Conservation (phyloP, 2,797 vertebrate species). For the Geotrypetes seraphini region DNA sequence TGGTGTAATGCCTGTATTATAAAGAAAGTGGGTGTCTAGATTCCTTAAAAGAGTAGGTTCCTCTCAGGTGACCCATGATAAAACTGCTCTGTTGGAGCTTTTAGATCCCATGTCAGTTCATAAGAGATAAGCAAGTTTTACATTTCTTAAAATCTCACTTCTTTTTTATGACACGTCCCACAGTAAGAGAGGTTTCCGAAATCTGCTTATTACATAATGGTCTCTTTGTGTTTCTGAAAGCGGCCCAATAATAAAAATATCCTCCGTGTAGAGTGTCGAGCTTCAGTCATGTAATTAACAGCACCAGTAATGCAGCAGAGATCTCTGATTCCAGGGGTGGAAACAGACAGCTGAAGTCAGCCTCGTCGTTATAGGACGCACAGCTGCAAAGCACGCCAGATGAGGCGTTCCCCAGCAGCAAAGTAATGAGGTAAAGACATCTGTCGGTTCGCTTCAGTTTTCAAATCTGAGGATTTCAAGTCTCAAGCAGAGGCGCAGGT, state of each 20-base stretch:
- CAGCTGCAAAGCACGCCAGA: slow-evolving; percentile 33
- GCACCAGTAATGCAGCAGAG: slow-evolving; percentile 31
- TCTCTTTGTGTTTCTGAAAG: slow-evolving; percentile 12
- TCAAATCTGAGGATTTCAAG: slow-evolving; percentile 31
- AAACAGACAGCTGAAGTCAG: slow-evolving; percentile 51
- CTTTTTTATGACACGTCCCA: too few relatives aligned
- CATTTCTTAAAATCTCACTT: too few relatives aligned
- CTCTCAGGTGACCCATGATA: too few relatives aligned
- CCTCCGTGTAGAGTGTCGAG: slow-evolving; percentile 27
- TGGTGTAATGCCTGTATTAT: too few relatives aligned
- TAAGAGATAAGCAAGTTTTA: too few relatives aligned
- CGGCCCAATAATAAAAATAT: slow-evolving; percentile 34
- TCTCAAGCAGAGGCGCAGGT: slow-evolving; percentile 27
- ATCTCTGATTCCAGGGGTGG: slow-evolving; percentile 21
- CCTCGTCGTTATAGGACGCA: slow-evolving; percentile 53
- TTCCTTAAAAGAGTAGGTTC: too few relatives aligned
- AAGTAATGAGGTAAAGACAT: slow-evolving; percentile 46
- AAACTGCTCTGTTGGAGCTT: too few relatives aligned
- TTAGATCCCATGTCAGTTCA: too few relatives aligned
- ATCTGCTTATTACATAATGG: slow-evolving; percentile 9
- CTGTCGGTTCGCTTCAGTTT: slow-evolving; percentile 43
- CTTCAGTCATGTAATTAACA: slow-evolving; percentile 48
- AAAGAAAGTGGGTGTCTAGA: too few relatives aligned
- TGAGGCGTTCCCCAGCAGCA: slow-evolving; percentile 44
- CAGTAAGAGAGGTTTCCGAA: background rate